Conservation (phyloP, 2,113 vertebrate genomes). For the Myiopsitta monachus region DNA sequence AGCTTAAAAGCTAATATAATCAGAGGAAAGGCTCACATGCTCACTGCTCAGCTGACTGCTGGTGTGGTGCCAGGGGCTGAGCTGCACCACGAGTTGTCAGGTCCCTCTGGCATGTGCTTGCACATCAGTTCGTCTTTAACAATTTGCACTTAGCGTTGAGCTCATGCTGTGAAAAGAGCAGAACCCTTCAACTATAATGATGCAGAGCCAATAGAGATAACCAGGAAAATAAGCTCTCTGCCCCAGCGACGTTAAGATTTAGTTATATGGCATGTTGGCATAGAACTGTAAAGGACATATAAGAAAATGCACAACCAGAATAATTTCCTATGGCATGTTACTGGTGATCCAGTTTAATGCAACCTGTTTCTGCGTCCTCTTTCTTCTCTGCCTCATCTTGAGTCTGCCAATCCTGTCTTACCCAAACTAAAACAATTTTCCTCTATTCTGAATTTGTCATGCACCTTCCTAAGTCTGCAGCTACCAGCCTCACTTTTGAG, state of each 20-base stretch:
- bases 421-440: background rate
- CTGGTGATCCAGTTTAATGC: background rate
- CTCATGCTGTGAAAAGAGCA: slow-evolving; percentile 38
- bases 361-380: background rate
- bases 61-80: background rate
- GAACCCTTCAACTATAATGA: background rate
- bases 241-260: background rate
- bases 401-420: background rate
- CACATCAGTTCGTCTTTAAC: background rate
- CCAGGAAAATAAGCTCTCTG: background rate
- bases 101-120: background rate
- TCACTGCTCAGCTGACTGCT: background rate
- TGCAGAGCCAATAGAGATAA: slow-evolving; percentile 1
- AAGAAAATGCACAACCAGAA: background rate
- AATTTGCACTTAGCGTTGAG: background rate
- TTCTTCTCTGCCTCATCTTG: background rate
- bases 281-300: background rate
- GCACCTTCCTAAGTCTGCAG: accelerated
- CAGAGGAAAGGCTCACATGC: background rate
- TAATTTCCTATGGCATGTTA: background rate
- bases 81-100: background rate
- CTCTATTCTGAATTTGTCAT: background rate
- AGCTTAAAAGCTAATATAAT: background rate
- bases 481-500: background rate
- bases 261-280: background rate